Evolutionary conservation across 1,140 invertebrate genomes (phyloP).

Genomic region (Cryptotermes secundus): DNA sequence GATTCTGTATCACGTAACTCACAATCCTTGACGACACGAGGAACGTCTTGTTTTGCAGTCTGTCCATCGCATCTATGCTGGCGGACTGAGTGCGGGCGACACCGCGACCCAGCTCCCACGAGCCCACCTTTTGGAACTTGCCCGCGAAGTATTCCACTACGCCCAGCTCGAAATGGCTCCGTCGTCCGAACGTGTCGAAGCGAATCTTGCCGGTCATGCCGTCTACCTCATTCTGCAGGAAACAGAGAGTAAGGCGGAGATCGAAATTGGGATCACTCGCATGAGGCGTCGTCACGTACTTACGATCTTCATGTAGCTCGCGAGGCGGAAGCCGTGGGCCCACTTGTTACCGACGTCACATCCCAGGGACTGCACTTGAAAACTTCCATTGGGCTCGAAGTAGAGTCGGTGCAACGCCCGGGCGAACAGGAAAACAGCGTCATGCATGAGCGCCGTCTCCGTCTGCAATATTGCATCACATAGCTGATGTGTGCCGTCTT

Average conservation of each 20-base stretch:
- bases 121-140: constrained; percentile 32
- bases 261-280: too few species aligned
- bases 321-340: constrained; percentile 54
- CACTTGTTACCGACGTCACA: constrained; percentile 54
- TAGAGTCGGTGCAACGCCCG: constrained; percentile 54
- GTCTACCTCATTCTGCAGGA: constrained; percentile 56
- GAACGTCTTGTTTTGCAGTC: constrained; percentile 37
- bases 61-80: constrained; percentile 9
- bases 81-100: constrained; percentile 30
- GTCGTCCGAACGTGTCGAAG: constrained; percentile 64
- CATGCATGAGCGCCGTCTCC: constrained; percentile 60
- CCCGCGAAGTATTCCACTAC: constrained; percentile 52
- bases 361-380: constrained; percentile 47
- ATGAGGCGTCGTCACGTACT: background rate
- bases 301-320: constrained; percentile 62
- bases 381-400: constrained; percentile 47
- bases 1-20: background rate
- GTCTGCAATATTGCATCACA: constrained; percentile 49
- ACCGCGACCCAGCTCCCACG: constrained; percentile 32
- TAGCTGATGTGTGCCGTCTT: too few species aligned
- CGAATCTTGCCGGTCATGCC: constrained; percentile 75
- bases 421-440: constrained; percentile 58
- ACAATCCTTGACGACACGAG: constrained; percentile 30
- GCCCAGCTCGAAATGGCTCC: constrained; percentile 55
- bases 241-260: too few species aligned